These are phyloP conservation scores for Mohoua ochrocephala DNA, from an alignment of 2,113 vertebrate genomes.

Conservation along the genomic window DNA sequence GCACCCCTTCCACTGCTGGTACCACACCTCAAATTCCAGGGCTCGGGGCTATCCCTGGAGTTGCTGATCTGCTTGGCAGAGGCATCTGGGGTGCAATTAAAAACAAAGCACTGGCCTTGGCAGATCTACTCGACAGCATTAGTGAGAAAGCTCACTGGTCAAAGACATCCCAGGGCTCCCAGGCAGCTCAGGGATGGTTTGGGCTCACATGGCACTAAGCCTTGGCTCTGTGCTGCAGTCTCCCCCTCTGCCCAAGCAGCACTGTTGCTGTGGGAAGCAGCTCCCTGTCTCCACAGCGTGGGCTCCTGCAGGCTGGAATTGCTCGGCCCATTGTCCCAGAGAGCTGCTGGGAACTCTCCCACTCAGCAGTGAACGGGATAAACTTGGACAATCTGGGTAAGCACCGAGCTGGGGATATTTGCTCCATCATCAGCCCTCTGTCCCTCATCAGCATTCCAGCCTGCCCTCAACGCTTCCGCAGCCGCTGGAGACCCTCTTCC, in stretches of 20 bases:
- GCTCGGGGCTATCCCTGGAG: background rate
- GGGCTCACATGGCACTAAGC: background rate
- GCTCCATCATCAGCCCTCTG: background rate
- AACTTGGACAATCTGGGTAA: background rate
- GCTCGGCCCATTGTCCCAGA: background rate
- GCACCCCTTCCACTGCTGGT: background rate
- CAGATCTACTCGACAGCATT: background rate
- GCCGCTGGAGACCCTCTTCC: background rate
- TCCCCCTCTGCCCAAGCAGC: background rate
- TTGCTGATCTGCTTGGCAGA: background rate
- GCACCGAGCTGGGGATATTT: background rate
- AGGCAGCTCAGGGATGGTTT: background rate
- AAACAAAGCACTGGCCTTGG: background rate
- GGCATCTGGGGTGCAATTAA: background rate
- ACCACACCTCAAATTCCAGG: background rate
- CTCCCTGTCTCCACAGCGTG: background rate
- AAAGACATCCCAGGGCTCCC: background rate
- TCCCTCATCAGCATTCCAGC: background rate
- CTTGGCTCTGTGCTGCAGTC: background rate
- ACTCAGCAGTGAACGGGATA: background rate
- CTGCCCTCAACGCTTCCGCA: background rate
- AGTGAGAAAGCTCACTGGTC: background rate
- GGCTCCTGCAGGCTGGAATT: background rate
- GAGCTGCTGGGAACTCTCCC: background rate
- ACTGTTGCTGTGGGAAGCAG: background rate